These are phyloP conservation scores for Pachliopta kotzebuea DNA, from an alignment of 2,888 invertebrate genomes.

Conservation along the genomic window DNA sequence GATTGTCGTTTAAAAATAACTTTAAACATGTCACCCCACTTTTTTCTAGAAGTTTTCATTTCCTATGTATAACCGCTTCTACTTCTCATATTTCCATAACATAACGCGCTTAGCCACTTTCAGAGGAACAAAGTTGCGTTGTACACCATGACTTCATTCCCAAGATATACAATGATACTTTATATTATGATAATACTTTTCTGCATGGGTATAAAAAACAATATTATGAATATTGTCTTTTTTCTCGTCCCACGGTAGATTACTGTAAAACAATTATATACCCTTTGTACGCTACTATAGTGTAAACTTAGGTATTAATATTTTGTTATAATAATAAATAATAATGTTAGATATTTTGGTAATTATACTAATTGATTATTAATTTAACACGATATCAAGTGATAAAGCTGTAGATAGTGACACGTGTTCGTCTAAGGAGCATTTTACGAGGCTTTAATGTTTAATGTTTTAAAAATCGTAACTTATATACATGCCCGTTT, in stretches of 20 bases:
- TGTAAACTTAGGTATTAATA: not conserved
- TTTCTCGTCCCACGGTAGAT: slow-evolving; percentile 1
- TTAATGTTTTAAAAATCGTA: too few relatives aligned
- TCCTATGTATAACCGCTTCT: not conserved
- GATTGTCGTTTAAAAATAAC: too few relatives aligned
- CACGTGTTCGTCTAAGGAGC: too few relatives aligned
- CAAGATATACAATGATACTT: not conserved
- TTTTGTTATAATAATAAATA: too few relatives aligned
- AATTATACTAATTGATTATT: too few relatives aligned
- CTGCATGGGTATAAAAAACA: not conserved
- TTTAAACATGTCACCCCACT: too few relatives aligned
- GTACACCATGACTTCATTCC: not conserved
- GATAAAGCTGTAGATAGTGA: too few relatives aligned
- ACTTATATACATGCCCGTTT: too few relatives aligned
- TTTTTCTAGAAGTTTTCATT: not conserved
- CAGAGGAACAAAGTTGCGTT: not conserved
- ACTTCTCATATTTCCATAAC: not conserved
- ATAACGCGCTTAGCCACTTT: not conserved
- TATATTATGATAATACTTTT: not conserved
- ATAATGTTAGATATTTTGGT: too few relatives aligned
- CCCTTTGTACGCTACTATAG: not conserved
- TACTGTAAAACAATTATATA: not conserved
- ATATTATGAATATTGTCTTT: slow-evolving; percentile 1
- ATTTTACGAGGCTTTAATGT: too few relatives aligned
- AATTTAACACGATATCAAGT: too few relatives aligned